These are phyloP conservation scores for Acanthurus tractus DNA, from an alignment of 2,797 vertebrate species.

Conservation along the genomic window DNA sequence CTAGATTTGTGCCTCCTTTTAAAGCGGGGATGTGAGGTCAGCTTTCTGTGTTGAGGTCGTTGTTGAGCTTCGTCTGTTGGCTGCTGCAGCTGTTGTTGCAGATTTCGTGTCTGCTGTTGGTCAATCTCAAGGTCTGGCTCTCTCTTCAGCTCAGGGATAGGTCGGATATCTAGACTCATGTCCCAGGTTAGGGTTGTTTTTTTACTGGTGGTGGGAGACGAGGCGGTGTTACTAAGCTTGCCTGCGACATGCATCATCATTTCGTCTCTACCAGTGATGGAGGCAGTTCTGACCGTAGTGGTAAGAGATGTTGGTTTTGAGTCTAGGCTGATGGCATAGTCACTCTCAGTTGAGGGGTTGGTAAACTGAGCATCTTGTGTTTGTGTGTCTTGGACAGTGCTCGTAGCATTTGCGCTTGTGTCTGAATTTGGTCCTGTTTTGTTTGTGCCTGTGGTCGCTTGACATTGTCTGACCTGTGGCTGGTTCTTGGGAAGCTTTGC, in stretches of 20 bases:
- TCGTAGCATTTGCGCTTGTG: conserved; percentile 61
- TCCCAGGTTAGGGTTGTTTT: conserved; percentile 74
- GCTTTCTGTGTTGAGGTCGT: conserved; percentile 87
- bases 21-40: conserved; percentile 95
- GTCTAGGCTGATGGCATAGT: conserved; percentile 69
- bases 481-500: conserved; percentile 96
- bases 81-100: conserved; percentile 50
- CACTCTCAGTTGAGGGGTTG: conserved; percentile 66
- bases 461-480: conserved; percentile 87
- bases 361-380: conserved; percentile 68
- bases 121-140: conserved; percentile 77
- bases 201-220: conserved; percentile 50
- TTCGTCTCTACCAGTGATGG: conserved; percentile 68
- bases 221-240: conserved; percentile 50
- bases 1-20: conserved; percentile 97
- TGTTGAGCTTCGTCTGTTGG: conserved; percentile 79
- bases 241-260: conserved; percentile 63
- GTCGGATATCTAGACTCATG: conserved; percentile 68
- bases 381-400: conserved; percentile 67
- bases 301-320: conserved; percentile 66
- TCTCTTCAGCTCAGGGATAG: conserved; percentile 76
- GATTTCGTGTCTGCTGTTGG: conserved; percentile 60
- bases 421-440: conserved; percentile 78
- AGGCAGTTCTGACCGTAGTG: conserved; percentile 64
- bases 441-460: conserved; percentile 68